Evolutionary conservation across 2,113 vertebrate species (phyloP), one percentile per base, ranked within the genome.

Genomic region (Sterna hirundo): DNA sequence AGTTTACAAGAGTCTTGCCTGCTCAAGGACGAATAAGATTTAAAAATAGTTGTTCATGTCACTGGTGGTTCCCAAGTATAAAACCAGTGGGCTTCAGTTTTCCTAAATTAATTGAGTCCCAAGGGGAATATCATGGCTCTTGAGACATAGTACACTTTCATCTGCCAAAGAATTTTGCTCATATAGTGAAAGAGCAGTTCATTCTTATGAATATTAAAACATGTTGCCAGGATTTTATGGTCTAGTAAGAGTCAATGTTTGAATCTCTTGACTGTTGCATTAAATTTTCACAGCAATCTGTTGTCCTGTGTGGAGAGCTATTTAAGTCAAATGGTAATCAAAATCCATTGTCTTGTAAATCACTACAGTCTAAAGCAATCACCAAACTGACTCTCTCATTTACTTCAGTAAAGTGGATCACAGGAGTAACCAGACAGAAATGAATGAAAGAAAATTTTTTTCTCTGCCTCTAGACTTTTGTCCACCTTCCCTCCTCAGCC

Each of bases 101-200:
- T 83, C 15, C 57, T 68, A 57, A 95, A 96, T 96, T 97, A 97
- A 97, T 95, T 97, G 87, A 96, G 64, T 94, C 83, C 61, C 79
- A 34, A 79, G 81, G 58, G 83, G 78, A 81, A 82, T 96, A 36
- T 82, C 54, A 54, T 74, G 44, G 71, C 34, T 94, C 13, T 86
- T 81, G 79, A 91, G 94, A 92, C n/a, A 30, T 9, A 15, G 9
- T 81, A 22, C 6, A 13, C 94, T 97, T 74, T 90, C 46, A 51
- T 78, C 29, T 16, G 10, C 83, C 11, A 23, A 94, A 91, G 20
- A 83, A 52, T 96, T 71, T 97, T 94, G 40, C 30, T 93, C 93
- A 88, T 64, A 11, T 62, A 62, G 34, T 42, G 80, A 57, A 93
- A 92, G 18, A 95, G 27, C 62, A 85, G 4, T 93, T 94, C 10